Conservation (phyloP, 1,140 invertebrate species). For the Triops cancriformis region DNA sequence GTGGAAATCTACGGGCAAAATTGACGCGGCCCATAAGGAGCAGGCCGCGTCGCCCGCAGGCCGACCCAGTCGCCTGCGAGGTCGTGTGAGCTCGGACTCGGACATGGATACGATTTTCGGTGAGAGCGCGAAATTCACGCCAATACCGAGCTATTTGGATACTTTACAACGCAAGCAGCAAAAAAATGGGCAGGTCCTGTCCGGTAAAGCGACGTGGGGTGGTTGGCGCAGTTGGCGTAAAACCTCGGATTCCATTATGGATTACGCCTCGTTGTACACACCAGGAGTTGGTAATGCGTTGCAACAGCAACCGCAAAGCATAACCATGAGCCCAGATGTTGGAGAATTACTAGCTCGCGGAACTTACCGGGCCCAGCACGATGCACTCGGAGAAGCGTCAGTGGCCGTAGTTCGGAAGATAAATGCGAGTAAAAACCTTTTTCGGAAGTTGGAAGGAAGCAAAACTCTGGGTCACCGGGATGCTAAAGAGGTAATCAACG, state of each 20-base stretch:
- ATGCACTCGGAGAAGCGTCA: neutral
- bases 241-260: conserved; percentile 26
- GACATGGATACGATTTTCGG: conserved; percentile 18
- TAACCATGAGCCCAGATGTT: neutral
- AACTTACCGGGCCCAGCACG: neutral
- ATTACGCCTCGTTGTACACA: conserved; percentile 20
- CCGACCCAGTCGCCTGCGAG: neutral
- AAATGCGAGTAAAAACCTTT: neutral
- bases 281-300: neutral
- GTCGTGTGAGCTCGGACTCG: neutral
- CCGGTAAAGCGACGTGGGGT: conserved; percentile 26
- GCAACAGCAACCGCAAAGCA: neutral
- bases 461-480: neutral
- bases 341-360: neutral
- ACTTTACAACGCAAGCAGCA: neutral
- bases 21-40: conserved; percentile 20
- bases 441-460: neutral
- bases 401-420: conserved; percentile 1
- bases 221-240: conserved; percentile 27
- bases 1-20: conserved; percentile 25
- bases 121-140: neutral
- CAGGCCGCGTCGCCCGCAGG: neutral
- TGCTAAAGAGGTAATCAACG: neutral
- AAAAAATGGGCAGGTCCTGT: conserved; percentile 16
- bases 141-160: conserved; percentile 20